phyloP scores from a whole-genome alignment of 2,113 vertebrate genomes.

The Sinocyclocheilus rhinocerous region DNA sequence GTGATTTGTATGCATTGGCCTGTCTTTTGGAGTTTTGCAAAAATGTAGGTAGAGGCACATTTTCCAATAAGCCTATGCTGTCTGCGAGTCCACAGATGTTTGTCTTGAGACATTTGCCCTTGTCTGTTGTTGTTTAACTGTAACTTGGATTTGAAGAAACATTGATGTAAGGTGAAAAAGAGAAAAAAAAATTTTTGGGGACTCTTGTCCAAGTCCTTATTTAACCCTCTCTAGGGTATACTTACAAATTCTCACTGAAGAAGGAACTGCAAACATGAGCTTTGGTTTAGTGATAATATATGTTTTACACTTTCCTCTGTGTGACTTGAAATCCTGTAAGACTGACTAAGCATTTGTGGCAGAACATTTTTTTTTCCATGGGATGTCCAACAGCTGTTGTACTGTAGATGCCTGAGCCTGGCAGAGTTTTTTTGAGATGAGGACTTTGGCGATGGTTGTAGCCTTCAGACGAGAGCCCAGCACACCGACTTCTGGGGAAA shows the following conservation, averaged over 20 bases:
- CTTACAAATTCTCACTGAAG: not conserved
- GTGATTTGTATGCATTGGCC: not conserved
- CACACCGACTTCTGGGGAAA: not conserved
- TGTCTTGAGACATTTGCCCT: too few species aligned
- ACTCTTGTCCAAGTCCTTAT: not conserved
- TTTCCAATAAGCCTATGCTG: too few species aligned
- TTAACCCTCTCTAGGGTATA: not conserved
- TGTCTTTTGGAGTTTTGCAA: too few species aligned
- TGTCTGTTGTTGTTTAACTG: not conserved
- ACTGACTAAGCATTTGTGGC: slow-evolving; percentile 19
- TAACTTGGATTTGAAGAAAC: not conserved
- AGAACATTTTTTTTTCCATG: not conserved
- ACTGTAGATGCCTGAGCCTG: slow-evolving; percentile 14
- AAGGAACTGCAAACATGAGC: not conserved
- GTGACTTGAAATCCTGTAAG: slow-evolving; percentile 22
- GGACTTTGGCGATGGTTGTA: slow-evolving; percentile 18
- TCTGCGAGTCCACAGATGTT: too few species aligned
- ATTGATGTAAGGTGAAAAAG: too few species aligned
- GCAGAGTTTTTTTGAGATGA: slow-evolving; percentile 18
- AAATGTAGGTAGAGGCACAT: too few species aligned
- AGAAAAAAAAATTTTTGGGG: not conserved
- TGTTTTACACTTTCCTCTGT: not conserved
- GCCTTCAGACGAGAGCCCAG: not conserved
- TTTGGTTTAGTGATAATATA: not conserved
- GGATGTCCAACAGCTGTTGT: slow-evolving; percentile 49